phyloP scores from a whole-genome alignment of 2,113 vertebrate genomes.

The Artemisiospiza belli region DNA sequence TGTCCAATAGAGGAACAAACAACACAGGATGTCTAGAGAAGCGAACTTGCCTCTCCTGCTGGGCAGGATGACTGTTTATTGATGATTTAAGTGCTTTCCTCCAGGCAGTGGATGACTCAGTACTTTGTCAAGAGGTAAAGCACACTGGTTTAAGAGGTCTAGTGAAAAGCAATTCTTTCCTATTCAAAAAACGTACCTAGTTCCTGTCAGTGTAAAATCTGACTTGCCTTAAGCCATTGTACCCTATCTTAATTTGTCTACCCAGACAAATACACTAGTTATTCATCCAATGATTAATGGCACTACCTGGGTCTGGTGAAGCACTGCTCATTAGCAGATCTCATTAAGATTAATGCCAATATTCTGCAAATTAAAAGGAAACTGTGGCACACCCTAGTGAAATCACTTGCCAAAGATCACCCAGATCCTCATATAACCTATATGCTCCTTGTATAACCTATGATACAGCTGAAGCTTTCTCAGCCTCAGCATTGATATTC shows the following conservation, averaged over 20 bases:
- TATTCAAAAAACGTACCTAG: neutral
- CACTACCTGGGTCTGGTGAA: neutral
- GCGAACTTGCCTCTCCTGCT: neutral
- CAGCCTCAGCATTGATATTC: neutral
- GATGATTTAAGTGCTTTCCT: slow-evolving; percentile 51
- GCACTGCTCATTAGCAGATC: neutral
- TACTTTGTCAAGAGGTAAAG: slow-evolving; percentile 58
- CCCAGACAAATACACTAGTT: neutral
- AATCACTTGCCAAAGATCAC: neutral
- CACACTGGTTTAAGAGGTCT: slow-evolving; percentile 19
- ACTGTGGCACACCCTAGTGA: neutral
- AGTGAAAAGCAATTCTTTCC: slow-evolving; percentile 13
- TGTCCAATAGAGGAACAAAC: neutral
- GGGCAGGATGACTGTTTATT: slow-evolving; percentile 7
- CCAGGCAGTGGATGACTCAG: slow-evolving; percentile 44
- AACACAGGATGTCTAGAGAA: neutral
- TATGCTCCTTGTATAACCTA: neutral
- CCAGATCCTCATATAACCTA: neutral
- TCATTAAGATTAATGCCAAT: neutral
- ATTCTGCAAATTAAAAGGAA: neutral
- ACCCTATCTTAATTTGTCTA: neutral
- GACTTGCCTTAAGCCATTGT: neutral
- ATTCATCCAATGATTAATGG: neutral
- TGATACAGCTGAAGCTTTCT: neutral
- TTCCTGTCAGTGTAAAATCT: neutral